These are phyloP conservation scores for Drosophila villosipedis DNA, from an alignment of 2,888 invertebrate genomes.

Conservation along the genomic window DNA sequence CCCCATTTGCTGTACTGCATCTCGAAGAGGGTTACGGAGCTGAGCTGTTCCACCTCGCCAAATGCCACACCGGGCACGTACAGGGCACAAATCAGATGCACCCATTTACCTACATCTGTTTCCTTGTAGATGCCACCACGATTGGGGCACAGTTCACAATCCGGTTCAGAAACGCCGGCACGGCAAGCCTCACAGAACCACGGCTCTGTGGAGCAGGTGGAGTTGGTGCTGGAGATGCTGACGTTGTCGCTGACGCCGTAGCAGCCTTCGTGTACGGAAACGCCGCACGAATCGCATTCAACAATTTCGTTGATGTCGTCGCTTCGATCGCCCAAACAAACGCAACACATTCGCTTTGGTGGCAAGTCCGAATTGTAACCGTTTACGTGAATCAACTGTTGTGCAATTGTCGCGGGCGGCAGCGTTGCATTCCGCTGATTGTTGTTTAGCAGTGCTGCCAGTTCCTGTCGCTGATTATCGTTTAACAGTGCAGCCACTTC, in stretches of 20 bases:
- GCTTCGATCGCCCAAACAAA: constrained; percentile 96
- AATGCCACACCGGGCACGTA: constrained; percentile 99
- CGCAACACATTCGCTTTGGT: constrained; percentile 94
- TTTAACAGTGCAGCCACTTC: constrained; percentile 73
- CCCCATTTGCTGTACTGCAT: constrained; percentile 99
- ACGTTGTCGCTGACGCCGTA: constrained; percentile 97
- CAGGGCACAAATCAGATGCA: constrained; percentile 98
- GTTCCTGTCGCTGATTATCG: constrained; percentile 47
- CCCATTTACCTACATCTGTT: constrained; percentile 99
- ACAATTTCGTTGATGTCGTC: constrained; percentile 98
- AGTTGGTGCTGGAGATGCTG: constrained; percentile 96
- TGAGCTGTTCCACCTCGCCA: constrained; percentile 96
- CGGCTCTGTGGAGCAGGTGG: constrained; percentile 97
- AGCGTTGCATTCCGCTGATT: constrained; percentile 6
- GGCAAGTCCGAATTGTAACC: constrained; percentile 84
- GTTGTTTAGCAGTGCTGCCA: background rate
- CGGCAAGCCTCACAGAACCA: constrained; percentile 99
- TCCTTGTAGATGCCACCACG: constrained; percentile 96
- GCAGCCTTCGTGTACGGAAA: constrained; percentile 98
- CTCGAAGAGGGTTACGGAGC: constrained; percentile 97
- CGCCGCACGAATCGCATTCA: constrained; percentile 98
- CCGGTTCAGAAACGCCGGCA: constrained; percentile 94
- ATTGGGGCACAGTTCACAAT: constrained; percentile 98
- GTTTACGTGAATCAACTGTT: constrained; percentile 37
- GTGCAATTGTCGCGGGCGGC: constrained; percentile 16